phyloP scores from a whole-genome alignment of 2,797 vertebrate genomes.

The Anolis apletophallus region DNA sequence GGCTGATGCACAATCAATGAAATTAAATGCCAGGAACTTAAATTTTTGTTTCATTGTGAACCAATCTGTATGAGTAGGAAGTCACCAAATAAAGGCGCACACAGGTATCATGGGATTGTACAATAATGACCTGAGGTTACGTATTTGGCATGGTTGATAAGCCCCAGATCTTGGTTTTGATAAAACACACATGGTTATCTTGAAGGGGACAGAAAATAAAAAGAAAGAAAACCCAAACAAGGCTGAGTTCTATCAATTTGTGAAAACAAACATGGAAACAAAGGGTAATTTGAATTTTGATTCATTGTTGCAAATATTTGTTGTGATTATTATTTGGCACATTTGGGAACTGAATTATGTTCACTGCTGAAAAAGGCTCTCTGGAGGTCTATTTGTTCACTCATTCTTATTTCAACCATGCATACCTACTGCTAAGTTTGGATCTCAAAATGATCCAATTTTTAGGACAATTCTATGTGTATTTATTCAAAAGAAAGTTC shows the following conservation, averaged over 20 bases:
- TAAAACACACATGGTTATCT: neutral
- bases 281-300: neutral
- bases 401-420: neutral
- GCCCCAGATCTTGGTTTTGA: neutral
- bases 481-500: too few species aligned
- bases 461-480: too few species aligned
- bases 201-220: neutral
- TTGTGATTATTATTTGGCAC: neutral
- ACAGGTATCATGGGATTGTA: neutral
- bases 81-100: neutral
- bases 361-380: neutral
- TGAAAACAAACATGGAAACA: neutral
- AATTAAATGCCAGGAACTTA: neutral
- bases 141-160: neutral
- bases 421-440: neutral
- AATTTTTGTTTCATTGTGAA: neutral
- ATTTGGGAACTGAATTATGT: neutral
- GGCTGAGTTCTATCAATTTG: neutral
- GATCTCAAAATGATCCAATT: neutral
- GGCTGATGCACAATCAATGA: neutral
- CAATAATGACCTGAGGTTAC: neutral
- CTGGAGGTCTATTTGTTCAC: neutral
- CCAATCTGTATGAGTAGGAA: neutral
- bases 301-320: neutral
- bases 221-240: too few species aligned